These are phyloP conservation scores for Ephestia elutella DNA, from an alignment of 1,140 invertebrate genomes.

Conservation along the genomic window DNA sequence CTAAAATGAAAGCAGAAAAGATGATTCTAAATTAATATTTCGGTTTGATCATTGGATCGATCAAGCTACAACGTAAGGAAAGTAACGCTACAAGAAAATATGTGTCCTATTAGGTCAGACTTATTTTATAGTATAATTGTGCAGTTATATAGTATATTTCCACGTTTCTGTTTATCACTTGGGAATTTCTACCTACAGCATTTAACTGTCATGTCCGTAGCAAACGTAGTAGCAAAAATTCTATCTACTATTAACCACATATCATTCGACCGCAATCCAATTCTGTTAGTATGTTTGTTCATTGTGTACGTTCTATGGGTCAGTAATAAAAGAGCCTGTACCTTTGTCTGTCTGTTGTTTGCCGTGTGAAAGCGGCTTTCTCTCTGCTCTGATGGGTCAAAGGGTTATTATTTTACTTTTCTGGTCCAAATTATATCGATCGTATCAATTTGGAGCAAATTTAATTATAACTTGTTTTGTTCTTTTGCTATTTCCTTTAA, in stretches of 20 bases:
- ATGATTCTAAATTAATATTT: no score
- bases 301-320: slow-evolving; percentile 14
- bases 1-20: no score
- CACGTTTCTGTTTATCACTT: no score
- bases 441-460: not conserved
- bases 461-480: not conserved
- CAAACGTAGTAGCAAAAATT: not conserved
- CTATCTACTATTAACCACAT: not conserved
- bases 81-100: no score
- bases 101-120: no score
- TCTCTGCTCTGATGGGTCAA: slow-evolving; percentile 31
- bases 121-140: no score
- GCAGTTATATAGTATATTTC: no score
- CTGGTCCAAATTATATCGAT: not conserved
- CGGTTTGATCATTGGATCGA: no score
- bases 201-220: no score
- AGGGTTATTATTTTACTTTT: slow-evolving; percentile 24
- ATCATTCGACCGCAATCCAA: not conserved
- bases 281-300: slow-evolving; percentile 1
- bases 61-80: no score
- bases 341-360: slow-evolving; percentile 35
- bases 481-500: not conserved
- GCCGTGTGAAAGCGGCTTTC: slow-evolving; percentile 49
- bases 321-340: slow-evolving; percentile 34
- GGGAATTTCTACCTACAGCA: no score